Evolutionary conservation across 2,113 vertebrate genomes (phyloP).

Genomic region (Anthoscopus minutus): DNA sequence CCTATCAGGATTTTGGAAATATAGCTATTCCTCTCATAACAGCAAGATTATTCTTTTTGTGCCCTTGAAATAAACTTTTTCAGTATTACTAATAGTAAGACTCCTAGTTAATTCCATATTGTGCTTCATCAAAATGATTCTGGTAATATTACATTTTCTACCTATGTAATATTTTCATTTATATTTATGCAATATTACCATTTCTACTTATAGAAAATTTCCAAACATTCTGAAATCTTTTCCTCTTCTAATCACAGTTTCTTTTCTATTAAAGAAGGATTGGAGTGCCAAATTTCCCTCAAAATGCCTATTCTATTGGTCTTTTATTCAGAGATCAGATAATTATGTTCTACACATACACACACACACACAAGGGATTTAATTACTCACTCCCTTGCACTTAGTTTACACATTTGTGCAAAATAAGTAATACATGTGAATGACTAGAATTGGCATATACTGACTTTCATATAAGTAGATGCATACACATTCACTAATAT

Average conservation of each 20-base stretch:
- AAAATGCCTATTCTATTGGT: not conserved
- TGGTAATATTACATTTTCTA: not conserved
- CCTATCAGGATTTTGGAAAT: not conserved
- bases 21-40: not conserved
- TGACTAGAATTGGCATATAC: not conserved
- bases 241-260: not conserved
- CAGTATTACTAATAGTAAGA: not conserved
- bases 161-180: not conserved
- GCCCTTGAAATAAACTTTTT: not conserved
- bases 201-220: not conserved
- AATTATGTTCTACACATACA: not conserved
- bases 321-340: not conserved
- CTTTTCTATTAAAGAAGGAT: not conserved
- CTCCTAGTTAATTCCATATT: not conserved
- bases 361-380: not conserved
- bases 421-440: not conserved
- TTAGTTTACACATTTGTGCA: not conserved
- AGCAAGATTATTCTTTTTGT: not conserved
- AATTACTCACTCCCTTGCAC: not conserved
- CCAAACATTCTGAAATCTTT: not conserved
- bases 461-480: not conserved
- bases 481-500: not conserved
- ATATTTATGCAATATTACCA: not conserved
- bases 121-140: not conserved
- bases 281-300: not conserved